Base-by-base conservation (phyloP, 2,888 invertebrate genomes). In the Boloria euphrosyne region DNA sequence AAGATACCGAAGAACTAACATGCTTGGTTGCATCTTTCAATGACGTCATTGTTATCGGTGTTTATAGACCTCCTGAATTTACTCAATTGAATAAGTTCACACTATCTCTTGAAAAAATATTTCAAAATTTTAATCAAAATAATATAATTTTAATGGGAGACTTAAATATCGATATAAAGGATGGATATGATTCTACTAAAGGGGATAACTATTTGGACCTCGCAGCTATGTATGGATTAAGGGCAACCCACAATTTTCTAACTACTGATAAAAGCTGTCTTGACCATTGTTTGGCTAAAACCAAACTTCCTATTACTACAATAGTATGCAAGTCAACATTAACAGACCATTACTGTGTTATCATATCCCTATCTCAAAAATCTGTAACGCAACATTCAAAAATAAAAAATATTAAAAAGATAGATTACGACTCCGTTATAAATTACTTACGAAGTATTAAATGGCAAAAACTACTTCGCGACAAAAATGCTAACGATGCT, bases 51-150 rank as follows among this genome's bases (percentile, higher is more conserved):
- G 17, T 51, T 10, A 51, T 51, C 4, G 50, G 50, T 17, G 22
- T 17, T 7, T 51, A 51, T 51, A 51, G 50, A 16, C 50, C 50
- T 5, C 50, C 17, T 17, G 50, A 51, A 51, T 51, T 51, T 18
- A 10, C 16, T 10, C 1, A 51, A 4, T 51, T 51, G 17, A 1
- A 51, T 17, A 51, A 51, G 0, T 51, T 16, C 17, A 17, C 17
- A 18, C 18, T 17, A 1, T 51, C 50, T 17, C 17, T 51, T 14
- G 50, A 17, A 18, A 6, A 3, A 17, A 18, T 51, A 10, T 16
- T 51, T 18, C n/a, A 51, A 17, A 17, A 51, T 7, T n/a, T n/a
- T 51, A 10, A 18, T 1, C 50, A 51, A 51, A 51, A 6, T 17
- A 51, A 51, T 51, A 4, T 51, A 51, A 16, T 17, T 22, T 22